Base-by-base conservation (phyloP, 2,797 vertebrate species). In the Sebastes taczanowskii region DNA sequence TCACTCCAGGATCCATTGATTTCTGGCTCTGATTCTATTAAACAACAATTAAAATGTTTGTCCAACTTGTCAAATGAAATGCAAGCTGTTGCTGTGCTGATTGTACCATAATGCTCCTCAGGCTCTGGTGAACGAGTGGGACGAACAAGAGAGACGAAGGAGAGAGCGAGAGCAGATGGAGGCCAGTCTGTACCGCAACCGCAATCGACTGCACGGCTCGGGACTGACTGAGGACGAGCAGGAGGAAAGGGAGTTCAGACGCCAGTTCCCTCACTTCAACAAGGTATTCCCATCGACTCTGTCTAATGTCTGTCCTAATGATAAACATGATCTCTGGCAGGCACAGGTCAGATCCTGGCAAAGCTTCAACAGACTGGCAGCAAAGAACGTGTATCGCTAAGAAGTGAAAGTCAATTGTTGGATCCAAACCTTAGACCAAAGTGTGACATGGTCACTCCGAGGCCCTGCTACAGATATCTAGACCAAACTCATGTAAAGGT, bases 51-150 rank as follows among this genome's bases (percentile, higher is more conserved):
- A 4, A 1, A 35, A 5, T 22, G 9, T 16, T 18, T 60, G 20
- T 38, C 13, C 10, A 20, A 18, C 2, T 14, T 38, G 35, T 65
- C 2, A 29, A 32, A 27, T 22, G 8, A 53, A 38, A 56, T 53
- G 5, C 20, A 4, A 34, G 25, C 7, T 67, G 32, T 22, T 32
- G 23, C 38, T 55, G 5, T 14, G 42, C 55, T 74, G 29, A 64
- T 58, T 52, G 5, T 80, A n/a, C 7, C 29, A 5, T 53, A 30
- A 74, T 52, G 11, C n/a, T 74, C 11, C 38, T 46, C 78, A 99
- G 99, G 97, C 97, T 29, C 93, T 99, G 86, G 94, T 99, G 87
- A 99, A 97, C 29, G 97, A 98, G 38, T 99, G 98, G 98, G 97
- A 99, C n/a, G 97, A 99, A 25, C 97, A 99, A 93, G 96, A 99